Percentiles rank a stretch among this genome's conserved stretches.
Evolutionary conservation across 2,888 invertebrate species (phyloP).

Genomic region (Cataglyphis rosenhaueri): DNA sequence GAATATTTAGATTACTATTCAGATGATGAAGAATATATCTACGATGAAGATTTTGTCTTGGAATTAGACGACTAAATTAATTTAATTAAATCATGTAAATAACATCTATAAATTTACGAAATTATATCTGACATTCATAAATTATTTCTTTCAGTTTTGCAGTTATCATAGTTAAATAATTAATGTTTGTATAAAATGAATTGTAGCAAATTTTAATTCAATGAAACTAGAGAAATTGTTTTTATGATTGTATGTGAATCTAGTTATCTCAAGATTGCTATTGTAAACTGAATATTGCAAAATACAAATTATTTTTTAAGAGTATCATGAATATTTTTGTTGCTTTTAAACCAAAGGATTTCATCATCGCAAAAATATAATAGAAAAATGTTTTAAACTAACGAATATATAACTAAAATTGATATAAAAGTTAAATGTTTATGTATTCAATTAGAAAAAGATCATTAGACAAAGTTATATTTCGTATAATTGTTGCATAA

Average conservation of each 20-base stretch:
- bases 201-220: background rate
- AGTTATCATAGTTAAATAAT: background rate
- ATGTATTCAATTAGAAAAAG: background rate
- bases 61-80: slow-evolving; percentile 46
- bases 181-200: background rate
- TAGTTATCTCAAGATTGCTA: background rate
- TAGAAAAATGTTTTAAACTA: background rate
- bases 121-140: background rate
- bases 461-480: background rate
- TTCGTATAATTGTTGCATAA: background rate
- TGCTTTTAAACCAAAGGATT: background rate
- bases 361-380: background rate
- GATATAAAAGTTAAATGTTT: background rate
- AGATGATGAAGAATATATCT: slow-evolving; percentile 65
- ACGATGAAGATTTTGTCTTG: slow-evolving; percentile 68
- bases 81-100: background rate
- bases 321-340: background rate
- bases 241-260: background rate
- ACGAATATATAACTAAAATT: background rate
- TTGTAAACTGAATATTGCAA: slow-evolving; percentile 24
- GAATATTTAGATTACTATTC: slow-evolving; percentile 67
- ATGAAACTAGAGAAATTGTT: background rate
- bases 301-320: slow-evolving; percentile 39
- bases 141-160: background rate
- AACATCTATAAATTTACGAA: background rate